Conservation (phyloP, 2,113 vertebrate species). For the Poicephalus meyeri region DNA sequence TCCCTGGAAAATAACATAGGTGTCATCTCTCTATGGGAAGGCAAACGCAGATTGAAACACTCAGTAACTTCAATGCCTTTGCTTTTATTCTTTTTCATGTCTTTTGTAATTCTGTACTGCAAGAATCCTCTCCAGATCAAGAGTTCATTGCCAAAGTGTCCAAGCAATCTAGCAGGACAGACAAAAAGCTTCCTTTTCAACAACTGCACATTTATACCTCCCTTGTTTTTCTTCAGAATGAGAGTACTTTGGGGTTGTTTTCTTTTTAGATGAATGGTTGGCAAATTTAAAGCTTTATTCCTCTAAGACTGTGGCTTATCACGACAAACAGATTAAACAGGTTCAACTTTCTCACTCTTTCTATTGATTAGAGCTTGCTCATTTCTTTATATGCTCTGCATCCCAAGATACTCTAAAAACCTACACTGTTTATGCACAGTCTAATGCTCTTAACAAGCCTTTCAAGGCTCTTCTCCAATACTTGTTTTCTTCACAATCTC, state of each 20-base stretch:
- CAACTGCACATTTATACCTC: background rate
- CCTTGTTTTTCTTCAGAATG: background rate
- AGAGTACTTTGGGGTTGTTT: background rate
- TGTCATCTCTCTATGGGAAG: background rate
- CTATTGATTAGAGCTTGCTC: background rate
- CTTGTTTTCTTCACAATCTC: background rate
- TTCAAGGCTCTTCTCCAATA: background rate
- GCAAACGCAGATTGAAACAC: background rate
- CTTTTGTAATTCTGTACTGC: background rate
- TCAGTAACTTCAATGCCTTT: background rate
- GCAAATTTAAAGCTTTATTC: background rate
- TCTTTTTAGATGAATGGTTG: background rate
- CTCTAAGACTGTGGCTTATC: background rate
- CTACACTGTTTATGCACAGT: background rate
- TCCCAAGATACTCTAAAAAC: background rate
- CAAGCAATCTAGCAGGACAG: background rate
- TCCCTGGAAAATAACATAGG: background rate
- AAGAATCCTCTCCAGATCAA: background rate
- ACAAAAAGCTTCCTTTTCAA: slow-evolving; percentile 28
- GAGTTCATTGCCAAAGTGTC: background rate
- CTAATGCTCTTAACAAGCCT: background rate
- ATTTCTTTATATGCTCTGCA: background rate
- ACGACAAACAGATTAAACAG: background rate
- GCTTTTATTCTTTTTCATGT: background rate
- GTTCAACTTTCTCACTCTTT: background rate